A percentile compares a stretch with the other conserved stretches of the same genome.
These are phyloP conservation scores for Gonatopus flavifemur DNA, from an alignment of 1,140 invertebrate genomes.

Conservation along the genomic window DNA sequence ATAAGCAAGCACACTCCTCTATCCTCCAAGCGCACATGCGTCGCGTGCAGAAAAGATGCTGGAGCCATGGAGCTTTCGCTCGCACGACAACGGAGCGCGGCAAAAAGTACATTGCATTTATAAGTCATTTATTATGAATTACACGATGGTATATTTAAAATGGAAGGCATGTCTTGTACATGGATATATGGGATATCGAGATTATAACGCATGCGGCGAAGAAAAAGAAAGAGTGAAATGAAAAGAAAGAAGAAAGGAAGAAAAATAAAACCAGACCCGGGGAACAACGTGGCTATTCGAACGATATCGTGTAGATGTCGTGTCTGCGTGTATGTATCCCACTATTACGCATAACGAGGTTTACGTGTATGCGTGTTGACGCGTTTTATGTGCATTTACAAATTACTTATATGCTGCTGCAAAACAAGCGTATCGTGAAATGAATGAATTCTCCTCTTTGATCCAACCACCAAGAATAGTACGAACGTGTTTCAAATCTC, in stretches of 20 bases:
- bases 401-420: slow-evolving; percentile 29
- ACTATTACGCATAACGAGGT: slow-evolving; percentile 13
- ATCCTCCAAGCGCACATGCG: background rate
- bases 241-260: slow-evolving; percentile 18
- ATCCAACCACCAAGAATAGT: too few relatives aligned
- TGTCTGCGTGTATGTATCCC: slow-evolving; percentile 18
- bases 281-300: slow-evolving; percentile 20
- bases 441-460: too few relatives aligned
- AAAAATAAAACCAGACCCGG: slow-evolving; percentile 17
- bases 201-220: slow-evolving; percentile 53
- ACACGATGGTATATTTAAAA: slow-evolving; percentile 60
- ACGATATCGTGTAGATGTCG: slow-evolving; percentile 31
- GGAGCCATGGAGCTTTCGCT: slow-evolving; percentile 21
- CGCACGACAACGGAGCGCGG: slow-evolving; percentile 30
- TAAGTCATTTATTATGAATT: slow-evolving; percentile 61
- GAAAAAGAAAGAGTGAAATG: slow-evolving; percentile 10
- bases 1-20: slow-evolving; percentile 2
- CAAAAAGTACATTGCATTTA: slow-evolving; percentile 57
- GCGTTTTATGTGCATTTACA: slow-evolving; percentile 35
- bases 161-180: slow-evolving; percentile 53
- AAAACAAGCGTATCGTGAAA: too few relatives aligned
- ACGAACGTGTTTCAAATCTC: too few relatives aligned
- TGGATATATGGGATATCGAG: slow-evolving; percentile 59
- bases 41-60: background rate
- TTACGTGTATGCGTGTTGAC: slow-evolving; percentile 4